Evolutionary conservation across 2,888 invertebrate species (phyloP).

Genomic region (Penaeus monodon): DNA sequence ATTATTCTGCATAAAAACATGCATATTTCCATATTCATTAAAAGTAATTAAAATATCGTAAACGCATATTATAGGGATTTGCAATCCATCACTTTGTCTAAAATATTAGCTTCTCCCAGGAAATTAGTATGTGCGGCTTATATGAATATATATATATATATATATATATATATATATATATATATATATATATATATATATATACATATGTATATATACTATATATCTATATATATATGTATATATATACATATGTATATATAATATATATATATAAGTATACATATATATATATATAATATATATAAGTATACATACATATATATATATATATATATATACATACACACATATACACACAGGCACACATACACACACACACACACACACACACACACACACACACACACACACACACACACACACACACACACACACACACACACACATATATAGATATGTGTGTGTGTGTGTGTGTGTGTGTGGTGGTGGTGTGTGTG

Average conservation of each 20-base stretch:
- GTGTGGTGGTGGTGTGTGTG: too few species aligned
- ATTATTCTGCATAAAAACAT: neutral
- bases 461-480: neutral
- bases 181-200: constrained; percentile 14
- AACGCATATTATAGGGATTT: neutral
- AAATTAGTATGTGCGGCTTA: neutral
- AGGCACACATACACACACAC: too few species aligned
- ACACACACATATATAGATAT: too few species aligned
- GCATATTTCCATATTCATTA: neutral
- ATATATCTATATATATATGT: constrained; percentile 11
- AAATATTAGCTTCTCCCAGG: too few species aligned
- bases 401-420: too few species aligned
- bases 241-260: neutral
- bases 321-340: neutral
- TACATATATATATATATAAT: neutral
- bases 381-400: too few species aligned
- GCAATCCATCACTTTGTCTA: neutral
- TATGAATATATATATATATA: constrained; percentile 17
- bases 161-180: constrained; percentile 20
- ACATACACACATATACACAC: too few species aligned
- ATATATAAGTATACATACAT: neutral
- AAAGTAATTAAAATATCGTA: neutral
- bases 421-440: too few species aligned
- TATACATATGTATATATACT: constrained; percentile 2
- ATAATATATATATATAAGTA: neutral